A percentile compares a stretch with the other conserved stretches of the same genome.
Conservation (phyloP, 2,113 vertebrate species). For the Prolemur simus region DNA sequence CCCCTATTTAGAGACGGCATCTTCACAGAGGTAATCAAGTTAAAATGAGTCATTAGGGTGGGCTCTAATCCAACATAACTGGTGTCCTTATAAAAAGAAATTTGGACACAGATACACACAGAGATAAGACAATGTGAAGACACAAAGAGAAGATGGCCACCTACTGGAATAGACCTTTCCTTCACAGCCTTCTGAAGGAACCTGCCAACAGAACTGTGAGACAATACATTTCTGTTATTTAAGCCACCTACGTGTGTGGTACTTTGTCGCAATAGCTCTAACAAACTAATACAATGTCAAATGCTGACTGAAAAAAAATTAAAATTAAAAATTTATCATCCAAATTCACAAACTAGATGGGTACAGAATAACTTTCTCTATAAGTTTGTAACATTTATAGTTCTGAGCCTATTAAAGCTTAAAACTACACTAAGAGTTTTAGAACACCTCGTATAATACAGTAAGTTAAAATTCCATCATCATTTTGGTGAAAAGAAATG, state of each 20-base stretch:
- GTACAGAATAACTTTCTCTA: background rate
- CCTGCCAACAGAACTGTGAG: background rate
- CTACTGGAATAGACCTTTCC: background rate
- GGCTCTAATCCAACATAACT: background rate
- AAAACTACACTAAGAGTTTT: background rate
- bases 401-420: background rate
- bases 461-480: background rate
- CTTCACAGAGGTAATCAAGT: background rate
- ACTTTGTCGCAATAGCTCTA: background rate
- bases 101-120: background rate
- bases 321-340: background rate
- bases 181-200: background rate
- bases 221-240: background rate
- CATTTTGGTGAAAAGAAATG: background rate
- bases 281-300: background rate
- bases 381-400: background rate
- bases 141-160: background rate
- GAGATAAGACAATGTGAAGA: background rate
- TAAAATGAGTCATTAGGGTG: background rate
- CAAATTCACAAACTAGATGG: background rate
- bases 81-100: background rate
- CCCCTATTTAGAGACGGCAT: background rate
- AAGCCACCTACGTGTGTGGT: background rate
- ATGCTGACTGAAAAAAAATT: background rate
- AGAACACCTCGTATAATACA: background rate